phyloP scores from a whole-genome alignment of 2,888 invertebrate species.

The Epiblema foenella region DNA sequence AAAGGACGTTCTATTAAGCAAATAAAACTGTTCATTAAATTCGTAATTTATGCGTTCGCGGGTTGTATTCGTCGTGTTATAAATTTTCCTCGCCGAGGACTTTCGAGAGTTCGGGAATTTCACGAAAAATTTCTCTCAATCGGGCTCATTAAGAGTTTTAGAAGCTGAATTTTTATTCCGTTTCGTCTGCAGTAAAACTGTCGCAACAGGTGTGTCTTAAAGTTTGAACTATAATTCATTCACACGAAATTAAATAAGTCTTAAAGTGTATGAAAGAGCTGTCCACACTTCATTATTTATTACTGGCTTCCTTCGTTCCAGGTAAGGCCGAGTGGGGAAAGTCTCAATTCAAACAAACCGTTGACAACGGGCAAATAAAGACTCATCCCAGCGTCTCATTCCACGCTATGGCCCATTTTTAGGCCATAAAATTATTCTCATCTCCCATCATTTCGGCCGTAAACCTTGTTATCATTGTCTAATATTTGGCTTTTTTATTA shows the following conservation, averaged over 20 bases:
- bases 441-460: conserved; percentile 59
- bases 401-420: conserved; percentile 73
- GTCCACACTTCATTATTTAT: conserved; percentile 74
- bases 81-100: conserved; percentile 60
- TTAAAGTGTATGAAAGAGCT: conserved; percentile 46
- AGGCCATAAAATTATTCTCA: conserved; percentile 70
- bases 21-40: conserved; percentile 64
- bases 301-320: conserved; percentile 63
- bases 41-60: conserved; percentile 64
- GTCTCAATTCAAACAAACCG: conserved; percentile 65
- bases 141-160: conserved; percentile 42
- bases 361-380: conserved; percentile 77
- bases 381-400: conserved; percentile 57
- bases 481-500: conserved; percentile 75
- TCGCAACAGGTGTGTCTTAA: conserved; percentile 57
- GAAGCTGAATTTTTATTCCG: conserved; percentile 11
- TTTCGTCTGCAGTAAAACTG: conserved; percentile 1
- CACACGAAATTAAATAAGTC: conserved; percentile 39
- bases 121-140: conserved; percentile 44
- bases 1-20: conserved; percentile 54
- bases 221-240: conserved; percentile 41
- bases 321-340: conserved; percentile 62
- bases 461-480: conserved; percentile 70
- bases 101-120: conserved; percentile 51
- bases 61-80: conserved; percentile 62